These are phyloP conservation scores for Ichneumoninae sp. DNA, from an alignment of 2,888 invertebrate genomes.

Conservation along the genomic window DNA sequence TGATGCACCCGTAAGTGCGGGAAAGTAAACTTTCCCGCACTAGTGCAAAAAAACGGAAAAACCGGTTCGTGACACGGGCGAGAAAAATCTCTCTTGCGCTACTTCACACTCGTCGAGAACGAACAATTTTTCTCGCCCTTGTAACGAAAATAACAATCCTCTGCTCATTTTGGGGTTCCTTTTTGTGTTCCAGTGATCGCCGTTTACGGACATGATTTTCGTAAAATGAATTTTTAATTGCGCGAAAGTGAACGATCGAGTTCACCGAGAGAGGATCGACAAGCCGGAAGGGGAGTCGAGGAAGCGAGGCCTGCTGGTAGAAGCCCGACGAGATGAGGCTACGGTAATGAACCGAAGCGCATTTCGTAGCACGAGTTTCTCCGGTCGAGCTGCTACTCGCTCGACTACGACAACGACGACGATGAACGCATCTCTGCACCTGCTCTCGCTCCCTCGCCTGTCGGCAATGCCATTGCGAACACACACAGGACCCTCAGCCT, in stretches of 20 bases:
- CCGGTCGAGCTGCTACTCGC: conserved; percentile 32
- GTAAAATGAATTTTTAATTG: conserved; percentile 18
- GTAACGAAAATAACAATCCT: not conserved
- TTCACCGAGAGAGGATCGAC: conserved; percentile 29
- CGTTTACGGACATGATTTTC: conserved; percentile 6
- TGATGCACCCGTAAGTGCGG: not conserved
- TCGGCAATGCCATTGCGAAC: conserved; percentile 29
- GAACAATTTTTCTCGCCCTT: no score
- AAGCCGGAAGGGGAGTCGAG: conserved; percentile 8
- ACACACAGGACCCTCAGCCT: conserved; percentile 29
- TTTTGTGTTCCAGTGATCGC: not conserved
- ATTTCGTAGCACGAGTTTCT: conserved; percentile 29
- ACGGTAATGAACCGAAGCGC: conserved; percentile 51
- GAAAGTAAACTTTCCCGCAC: no score
- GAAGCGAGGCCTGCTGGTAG: conserved; percentile 5
- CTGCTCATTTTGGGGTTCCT: not conserved
- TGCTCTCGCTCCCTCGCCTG: conserved; percentile 37
- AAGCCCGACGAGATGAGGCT: conserved; percentile 31
- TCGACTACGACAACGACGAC: conserved; percentile 25
- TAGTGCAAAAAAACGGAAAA: no score
- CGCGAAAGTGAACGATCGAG: conserved; percentile 39
- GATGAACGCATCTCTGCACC: conserved; percentile 47
- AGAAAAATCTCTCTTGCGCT: no score
- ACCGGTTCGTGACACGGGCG: no score
- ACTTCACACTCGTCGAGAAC: no score